Evolutionary conservation across 2,113 vertebrate species (phyloP).

Genomic region (Ammodramus savannarum): DNA sequence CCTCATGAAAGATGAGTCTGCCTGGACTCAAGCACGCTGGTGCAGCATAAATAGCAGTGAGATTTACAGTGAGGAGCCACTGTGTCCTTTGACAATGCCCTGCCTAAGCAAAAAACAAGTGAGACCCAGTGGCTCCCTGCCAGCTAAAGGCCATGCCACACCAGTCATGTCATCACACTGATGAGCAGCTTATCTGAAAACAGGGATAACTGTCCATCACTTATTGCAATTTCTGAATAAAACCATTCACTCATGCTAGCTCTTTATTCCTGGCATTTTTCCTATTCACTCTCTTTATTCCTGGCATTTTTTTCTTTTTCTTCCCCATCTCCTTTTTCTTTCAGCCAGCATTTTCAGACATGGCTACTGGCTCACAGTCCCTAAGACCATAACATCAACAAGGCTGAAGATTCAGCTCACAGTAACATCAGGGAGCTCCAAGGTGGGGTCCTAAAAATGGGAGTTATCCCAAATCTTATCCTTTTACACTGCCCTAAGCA

Average conservation of each 20-base stretch:
- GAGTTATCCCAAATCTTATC: not conserved
- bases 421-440: not conserved
- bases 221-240: not conserved
- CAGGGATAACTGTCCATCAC: not conserved
- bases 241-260: not conserved
- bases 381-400: rapidly evolving
- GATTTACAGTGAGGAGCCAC: constrained; percentile 15
- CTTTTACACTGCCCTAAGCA: constrained; percentile 19
- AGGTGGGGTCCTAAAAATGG: not conserved
- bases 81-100: constrained; percentile 23
- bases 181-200: constrained; percentile 25
- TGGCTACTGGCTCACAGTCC: not conserved
- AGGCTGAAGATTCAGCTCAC: not conserved
- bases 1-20: constrained; percentile 25
- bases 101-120: constrained; percentile 13
- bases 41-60: constrained; percentile 56
- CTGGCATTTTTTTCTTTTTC: not conserved
- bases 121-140: constrained; percentile 15
- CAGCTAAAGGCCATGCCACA: constrained; percentile 40
- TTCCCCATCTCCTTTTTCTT: not conserved
- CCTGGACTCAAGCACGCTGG: not conserved
- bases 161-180: constrained; percentile 18
- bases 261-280: not conserved
- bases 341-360: not conserved
- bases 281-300: not conserved